Conservation (phyloP, 2,888 invertebrate species). For the Tinea pellionella region DNA sequence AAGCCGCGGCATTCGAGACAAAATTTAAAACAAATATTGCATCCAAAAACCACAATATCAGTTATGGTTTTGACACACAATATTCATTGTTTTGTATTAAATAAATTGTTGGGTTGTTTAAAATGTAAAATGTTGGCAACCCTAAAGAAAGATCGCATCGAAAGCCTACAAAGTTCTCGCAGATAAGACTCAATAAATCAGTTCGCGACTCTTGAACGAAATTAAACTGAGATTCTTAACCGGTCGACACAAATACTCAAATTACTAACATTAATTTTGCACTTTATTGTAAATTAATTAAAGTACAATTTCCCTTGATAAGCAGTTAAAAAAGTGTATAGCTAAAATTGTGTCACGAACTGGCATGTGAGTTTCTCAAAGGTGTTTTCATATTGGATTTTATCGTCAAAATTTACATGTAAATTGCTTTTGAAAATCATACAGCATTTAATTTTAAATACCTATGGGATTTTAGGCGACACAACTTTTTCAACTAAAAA, state of each 20-base stretch:
- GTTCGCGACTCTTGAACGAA: conserved; percentile 35
- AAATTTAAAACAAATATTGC: too few relatives aligned
- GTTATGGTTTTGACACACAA: too few relatives aligned
- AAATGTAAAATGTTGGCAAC: background rate
- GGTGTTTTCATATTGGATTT: conserved; percentile 12
- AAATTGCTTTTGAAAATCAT: conserved; percentile 12
- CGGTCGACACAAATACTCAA: background rate
- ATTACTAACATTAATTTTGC: background rate
- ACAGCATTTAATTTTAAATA: background rate
- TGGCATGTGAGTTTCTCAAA: background rate
- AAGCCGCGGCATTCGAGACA: too few relatives aligned
- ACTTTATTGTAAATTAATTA: background rate
- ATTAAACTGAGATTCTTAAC: conserved; percentile 25
- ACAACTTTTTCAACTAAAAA: background rate
- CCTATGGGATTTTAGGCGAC: background rate
- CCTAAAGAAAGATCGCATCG: conserved; percentile 9
- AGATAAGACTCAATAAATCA: conserved; percentile 45
- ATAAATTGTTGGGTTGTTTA: too few relatives aligned
- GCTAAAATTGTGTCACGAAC: background rate
- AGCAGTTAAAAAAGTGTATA: background rate
- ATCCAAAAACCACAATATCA: too few relatives aligned
- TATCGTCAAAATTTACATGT: conserved; percentile 10
- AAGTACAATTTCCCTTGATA: background rate
- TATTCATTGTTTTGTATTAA: too few relatives aligned
- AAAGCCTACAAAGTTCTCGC: conserved; percentile 34